phyloP scores from a whole-genome alignment of 2,113 vertebrate species.

The Falcunculus frontatus region DNA sequence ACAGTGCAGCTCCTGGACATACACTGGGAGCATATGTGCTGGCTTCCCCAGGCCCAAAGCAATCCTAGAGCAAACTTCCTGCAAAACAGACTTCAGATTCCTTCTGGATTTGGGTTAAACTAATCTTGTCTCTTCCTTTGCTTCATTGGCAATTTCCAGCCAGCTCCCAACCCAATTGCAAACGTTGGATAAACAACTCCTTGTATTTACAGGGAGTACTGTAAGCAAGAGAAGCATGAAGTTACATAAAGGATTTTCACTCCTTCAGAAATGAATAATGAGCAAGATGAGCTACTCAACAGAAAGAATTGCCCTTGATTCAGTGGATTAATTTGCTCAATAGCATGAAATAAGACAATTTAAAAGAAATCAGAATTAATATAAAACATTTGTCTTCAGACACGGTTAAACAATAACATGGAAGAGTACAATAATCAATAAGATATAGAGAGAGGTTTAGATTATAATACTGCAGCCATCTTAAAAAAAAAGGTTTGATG shows the following conservation, averaged over 20 bases:
- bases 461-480: not conserved
- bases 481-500: not conserved
- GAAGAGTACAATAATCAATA: not conserved
- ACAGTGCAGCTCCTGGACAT: not conserved
- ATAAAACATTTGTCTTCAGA: constrained; percentile 54
- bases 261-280: constrained; percentile 37
- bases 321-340: constrained; percentile 34
- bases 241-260: constrained; percentile 35
- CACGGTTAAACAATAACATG: not conserved
- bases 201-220: not conserved
- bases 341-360: constrained; percentile 63
- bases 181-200: not conserved
- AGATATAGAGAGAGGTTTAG: not conserved
- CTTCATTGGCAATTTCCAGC: not conserved
- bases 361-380: constrained; percentile 59
- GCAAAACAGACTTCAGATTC: not conserved
- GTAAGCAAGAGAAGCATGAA: not conserved
- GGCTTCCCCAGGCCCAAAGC: not conserved
- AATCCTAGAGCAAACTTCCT: not conserved
- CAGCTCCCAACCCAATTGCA: not conserved
- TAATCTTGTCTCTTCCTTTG: not conserved
- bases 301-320: constrained; percentile 45
- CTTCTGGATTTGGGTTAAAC: not conserved
- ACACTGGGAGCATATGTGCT: not conserved
- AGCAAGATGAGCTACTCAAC: constrained; percentile 14